Evolutionary conservation across 2,113 vertebrate species (phyloP).

Genomic region (Fulica atra): DNA sequence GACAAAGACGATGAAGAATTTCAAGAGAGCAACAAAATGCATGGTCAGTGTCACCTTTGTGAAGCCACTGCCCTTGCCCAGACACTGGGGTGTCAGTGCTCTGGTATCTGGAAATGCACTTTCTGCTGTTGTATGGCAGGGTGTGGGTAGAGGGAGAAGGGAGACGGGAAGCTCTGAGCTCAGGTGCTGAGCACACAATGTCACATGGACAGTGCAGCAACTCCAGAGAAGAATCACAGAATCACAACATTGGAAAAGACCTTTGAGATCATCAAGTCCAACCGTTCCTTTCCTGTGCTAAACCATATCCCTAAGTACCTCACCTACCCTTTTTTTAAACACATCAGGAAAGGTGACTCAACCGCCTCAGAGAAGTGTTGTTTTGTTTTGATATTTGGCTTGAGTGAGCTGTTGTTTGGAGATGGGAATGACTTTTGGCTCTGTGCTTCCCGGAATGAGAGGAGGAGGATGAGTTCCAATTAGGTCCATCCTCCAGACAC

Average conservation of each 20-base stretch:
- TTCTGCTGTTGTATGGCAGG: not conserved
- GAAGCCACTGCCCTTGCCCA: not conserved
- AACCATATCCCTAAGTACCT: too few species aligned
- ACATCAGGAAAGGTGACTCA: too few species aligned
- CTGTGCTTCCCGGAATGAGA: not conserved
- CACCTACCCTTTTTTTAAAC: too few species aligned
- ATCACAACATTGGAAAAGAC: too few species aligned
- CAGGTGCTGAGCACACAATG: not conserved
- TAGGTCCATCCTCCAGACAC: not conserved
- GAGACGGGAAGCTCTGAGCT: not conserved
- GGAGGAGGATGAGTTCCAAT: not conserved
- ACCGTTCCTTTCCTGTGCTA: too few species aligned
- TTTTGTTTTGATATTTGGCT: not conserved
- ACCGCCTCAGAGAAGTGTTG: not conserved
- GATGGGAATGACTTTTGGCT: not conserved
- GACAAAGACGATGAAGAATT: slow-evolving; percentile 76
- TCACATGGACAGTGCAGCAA: not conserved
- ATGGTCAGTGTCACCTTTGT: slow-evolving; percentile 63
- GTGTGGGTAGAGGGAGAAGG: not conserved
- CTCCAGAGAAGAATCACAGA: not conserved
- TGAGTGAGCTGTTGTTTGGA: not conserved
- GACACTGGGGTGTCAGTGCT: not conserved
- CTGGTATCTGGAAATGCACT: not conserved
- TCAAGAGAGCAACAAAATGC: slow-evolving; percentile 80
- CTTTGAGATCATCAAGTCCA: too few species aligned